Base-by-base conservation (phyloP, 2,797 vertebrate genomes). In the Capromys pilorides region DNA sequence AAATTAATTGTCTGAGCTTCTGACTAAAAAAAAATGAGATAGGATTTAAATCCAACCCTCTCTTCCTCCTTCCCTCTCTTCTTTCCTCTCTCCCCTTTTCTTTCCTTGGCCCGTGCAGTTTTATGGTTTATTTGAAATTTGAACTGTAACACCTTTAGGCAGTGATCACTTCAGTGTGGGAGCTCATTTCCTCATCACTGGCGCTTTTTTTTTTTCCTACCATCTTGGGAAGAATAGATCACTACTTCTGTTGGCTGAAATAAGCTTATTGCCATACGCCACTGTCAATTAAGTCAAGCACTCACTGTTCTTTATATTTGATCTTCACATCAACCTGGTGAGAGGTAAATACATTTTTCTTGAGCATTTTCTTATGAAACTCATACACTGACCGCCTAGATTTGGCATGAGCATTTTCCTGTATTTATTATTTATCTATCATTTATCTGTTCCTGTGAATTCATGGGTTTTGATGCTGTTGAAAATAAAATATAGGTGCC, bases 351-450 rank as follows among this genome's bases (percentile, higher is more conserved):
- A 0, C 31, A 90, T 90, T 94, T 93, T 75, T 59, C 5, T 22
- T 59, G 39, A 84, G 54, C 7, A 57, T 88, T 95, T 94, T 77
- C 39, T 95, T 91, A 57, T 41, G n/a, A 85, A 91, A 57, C 12
- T 57, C 67, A 69, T 61, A 54, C 61, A 83, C 6, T 5, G 9
- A 89, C 14, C 22, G 87, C n/a, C 16, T 93, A 95, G 54, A 90
- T 62, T 86, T 69, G 54, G 21, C 49, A 41, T 82, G 93, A 85
- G 45, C 57, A 84, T 94, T 95, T 96, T 69, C 6, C n/a, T 94
- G 1, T 93, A 88, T 82, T 91, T 89, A 79, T 80, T 89, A 64
- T 1, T 28, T 82, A 64, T 59, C 45, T 93, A 1, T 89, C 54
- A 66, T 86, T n/a, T 66, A 41, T 86, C 28, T 61, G 16, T 51